Conservation (phyloP, 2,113 vertebrate genomes). For the Pseudorectes ferrugineus region DNA sequence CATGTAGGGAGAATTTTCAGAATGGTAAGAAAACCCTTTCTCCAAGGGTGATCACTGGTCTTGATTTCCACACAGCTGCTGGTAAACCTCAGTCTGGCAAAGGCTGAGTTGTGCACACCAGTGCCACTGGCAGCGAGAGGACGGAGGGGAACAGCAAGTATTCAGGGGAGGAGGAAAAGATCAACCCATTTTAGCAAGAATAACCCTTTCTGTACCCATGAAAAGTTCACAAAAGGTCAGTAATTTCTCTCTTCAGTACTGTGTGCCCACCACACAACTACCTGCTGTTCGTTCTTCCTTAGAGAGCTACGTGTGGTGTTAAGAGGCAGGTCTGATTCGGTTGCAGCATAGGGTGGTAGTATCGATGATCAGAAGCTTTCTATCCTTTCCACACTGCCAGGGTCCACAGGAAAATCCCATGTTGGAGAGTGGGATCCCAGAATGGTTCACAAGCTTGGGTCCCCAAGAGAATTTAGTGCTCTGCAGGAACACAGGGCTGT, state of each 20-base stretch:
- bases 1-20: background rate
- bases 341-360: background rate
- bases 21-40: background rate
- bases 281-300: background rate
- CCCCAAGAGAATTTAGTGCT: background rate
- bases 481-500: background rate
- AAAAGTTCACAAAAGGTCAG: background rate
- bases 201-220: background rate
- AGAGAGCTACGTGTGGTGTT: accelerated
- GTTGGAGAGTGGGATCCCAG: background rate
- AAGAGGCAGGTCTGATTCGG: background rate
- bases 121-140: background rate
- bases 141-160: background rate
- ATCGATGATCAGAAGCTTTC: background rate
- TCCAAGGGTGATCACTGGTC: background rate
- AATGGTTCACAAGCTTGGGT: background rate
- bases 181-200: background rate
- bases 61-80: background rate
- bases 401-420: background rate
- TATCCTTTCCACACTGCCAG: background rate
- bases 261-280: background rate
- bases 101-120: background rate
- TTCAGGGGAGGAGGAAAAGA: background rate
- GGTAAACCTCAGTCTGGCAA: background rate
- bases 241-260: background rate